phyloP scores from a whole-genome alignment of 2,888 invertebrate genomes.

The Neoitamus cyanurus region DNA sequence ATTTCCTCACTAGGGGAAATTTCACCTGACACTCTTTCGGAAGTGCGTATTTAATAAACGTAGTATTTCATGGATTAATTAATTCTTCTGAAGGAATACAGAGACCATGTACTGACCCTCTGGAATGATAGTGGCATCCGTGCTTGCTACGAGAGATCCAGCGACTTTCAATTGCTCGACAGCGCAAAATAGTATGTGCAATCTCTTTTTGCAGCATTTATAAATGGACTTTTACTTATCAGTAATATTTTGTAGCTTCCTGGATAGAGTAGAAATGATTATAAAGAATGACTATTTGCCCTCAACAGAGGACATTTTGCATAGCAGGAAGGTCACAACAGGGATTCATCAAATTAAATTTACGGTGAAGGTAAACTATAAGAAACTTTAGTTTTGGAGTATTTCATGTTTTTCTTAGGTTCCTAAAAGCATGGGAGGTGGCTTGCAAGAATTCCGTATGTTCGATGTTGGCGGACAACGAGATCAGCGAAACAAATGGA shows the following conservation, averaged over 20 bases:
- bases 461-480: constrained; percentile 88
- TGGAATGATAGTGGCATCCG: constrained; percentile 80
- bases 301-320: constrained; percentile 79
- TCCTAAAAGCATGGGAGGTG: constrained; percentile 77
- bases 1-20: constrained; percentile 69
- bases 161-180: constrained; percentile 83
- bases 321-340: constrained; percentile 79
- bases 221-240: not conserved
- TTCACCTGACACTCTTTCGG: constrained; percentile 69
- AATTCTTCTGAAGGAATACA: constrained; percentile 73
- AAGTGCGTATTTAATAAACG: constrained; percentile 64
- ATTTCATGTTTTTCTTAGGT: constrained; percentile 63
- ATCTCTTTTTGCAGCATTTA: not conserved
- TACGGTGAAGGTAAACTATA: constrained; percentile 70
- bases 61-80: not conserved
- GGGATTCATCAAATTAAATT: constrained; percentile 82
- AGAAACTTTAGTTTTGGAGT: not conserved
- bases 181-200: constrained; percentile 83
- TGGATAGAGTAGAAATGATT: constrained; percentile 77
- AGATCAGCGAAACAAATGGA: constrained; percentile 86
- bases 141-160: constrained; percentile 76
- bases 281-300: constrained; percentile 75
- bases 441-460: constrained; percentile 80
- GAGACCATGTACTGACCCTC: constrained; percentile 73
- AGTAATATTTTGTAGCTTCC: constrained; percentile 70